Conservation (phyloP, 2,888 invertebrate species). For the Drosophila kambysellisi region DNA sequence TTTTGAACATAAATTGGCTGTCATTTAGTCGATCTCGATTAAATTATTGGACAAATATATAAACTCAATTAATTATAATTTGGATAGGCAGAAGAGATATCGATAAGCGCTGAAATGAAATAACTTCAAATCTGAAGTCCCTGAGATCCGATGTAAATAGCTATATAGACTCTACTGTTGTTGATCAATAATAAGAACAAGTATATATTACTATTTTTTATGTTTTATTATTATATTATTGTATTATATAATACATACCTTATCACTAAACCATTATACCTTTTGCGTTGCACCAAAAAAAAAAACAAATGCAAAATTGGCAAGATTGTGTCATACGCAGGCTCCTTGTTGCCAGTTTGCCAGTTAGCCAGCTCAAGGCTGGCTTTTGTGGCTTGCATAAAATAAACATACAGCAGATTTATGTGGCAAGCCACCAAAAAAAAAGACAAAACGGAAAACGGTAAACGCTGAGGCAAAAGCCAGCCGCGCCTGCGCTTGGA, state of each 20-base stretch:
- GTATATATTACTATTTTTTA: too few species aligned
- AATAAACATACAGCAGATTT: constrained; percentile 52
- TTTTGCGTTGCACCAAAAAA: constrained; percentile 2
- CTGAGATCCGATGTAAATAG: not conserved
- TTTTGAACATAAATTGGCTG: too few species aligned
- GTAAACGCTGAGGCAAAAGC: constrained; percentile 54
- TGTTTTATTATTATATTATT: not conserved
- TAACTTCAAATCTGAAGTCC: too few species aligned
- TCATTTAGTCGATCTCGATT: too few species aligned
- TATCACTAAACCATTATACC: not conserved
- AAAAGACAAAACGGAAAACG: constrained; percentile 33
- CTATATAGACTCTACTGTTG: too few species aligned
- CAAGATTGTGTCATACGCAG: constrained; percentile 43
- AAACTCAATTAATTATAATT: too few species aligned
- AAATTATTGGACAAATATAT: too few species aligned
- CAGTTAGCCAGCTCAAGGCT: constrained; percentile 50
- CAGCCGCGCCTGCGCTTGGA: constrained; percentile 71
- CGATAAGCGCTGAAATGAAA: too few species aligned
- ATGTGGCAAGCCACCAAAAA: constrained; percentile 65
- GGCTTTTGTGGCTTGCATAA: constrained; percentile 54
- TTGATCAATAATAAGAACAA: not conserved
- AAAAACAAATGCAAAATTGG: constrained; percentile 24
- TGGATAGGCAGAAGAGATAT: too few species aligned
- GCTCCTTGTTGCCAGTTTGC: constrained; percentile 19
- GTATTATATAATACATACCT: not conserved